Percentiles rank a stretch among this genome's conserved stretches.
Conservation (phyloP, 2,888 invertebrate genomes). For the Merodon equestris region DNA sequence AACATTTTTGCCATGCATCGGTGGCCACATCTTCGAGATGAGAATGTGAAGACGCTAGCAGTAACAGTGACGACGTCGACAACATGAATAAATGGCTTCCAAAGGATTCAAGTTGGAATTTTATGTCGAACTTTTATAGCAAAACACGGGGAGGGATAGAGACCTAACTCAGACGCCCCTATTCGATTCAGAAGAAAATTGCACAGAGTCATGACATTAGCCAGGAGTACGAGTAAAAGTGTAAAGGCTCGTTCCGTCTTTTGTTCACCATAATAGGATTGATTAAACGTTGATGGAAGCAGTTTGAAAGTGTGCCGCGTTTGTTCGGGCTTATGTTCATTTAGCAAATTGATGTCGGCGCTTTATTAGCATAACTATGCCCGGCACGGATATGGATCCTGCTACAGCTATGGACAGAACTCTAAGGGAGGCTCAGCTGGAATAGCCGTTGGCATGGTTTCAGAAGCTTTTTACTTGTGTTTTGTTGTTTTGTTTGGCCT, state of each 20-base stretch:
- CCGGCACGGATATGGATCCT: no score
- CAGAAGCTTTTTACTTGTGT: background rate
- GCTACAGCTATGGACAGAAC: slow-evolving; percentile 16
- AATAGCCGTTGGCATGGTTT: slow-evolving; percentile 28
- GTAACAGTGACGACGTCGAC: background rate
- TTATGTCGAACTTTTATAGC: slow-evolving; percentile 36
- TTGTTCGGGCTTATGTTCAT: slow-evolving; percentile 51
- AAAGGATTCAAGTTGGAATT: slow-evolving; percentile 38
- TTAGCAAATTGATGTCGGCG: slow-evolving; percentile 63
- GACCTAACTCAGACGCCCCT: background rate
- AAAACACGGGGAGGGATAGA: background rate
- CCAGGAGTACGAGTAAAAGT: slow-evolving; percentile 42
- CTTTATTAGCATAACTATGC: slow-evolving; percentile 66
- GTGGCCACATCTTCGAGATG: slow-evolving; percentile 30
- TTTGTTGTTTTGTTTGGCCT: no score
- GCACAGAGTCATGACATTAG: slow-evolving; percentile 65
- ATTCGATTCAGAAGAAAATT: slow-evolving; percentile 38
- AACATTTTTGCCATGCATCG: slow-evolving; percentile 7
- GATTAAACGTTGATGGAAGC: slow-evolving; percentile 60
- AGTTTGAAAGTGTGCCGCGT: slow-evolving; percentile 52
- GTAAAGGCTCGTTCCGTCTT: slow-evolving; percentile 31
- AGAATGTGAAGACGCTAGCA: background rate
- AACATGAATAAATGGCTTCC: slow-evolving; percentile 42
- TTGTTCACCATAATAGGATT: slow-evolving; percentile 45
- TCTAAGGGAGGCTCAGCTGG: background rate